Evolutionary conservation across 2,888 invertebrate species (phyloP), one percentile per base, ranked within the genome.

Genomic region (Plemyria rubiginata): DNA sequence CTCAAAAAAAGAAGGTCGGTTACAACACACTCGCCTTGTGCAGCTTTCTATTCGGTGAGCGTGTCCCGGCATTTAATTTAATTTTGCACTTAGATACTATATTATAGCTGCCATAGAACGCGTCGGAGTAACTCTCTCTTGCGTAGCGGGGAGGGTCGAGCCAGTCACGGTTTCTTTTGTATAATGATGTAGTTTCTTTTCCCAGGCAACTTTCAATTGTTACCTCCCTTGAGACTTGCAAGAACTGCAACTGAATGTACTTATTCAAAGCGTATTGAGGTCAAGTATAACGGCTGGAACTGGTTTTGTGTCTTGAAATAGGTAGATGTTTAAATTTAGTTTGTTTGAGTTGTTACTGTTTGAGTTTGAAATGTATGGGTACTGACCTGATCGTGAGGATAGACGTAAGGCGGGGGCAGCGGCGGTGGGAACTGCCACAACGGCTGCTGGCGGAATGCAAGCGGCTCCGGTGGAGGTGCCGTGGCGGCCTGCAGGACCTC

Each of bases 351-450:
- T 50, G 46, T 43, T 32, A 53, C 16, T 54, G n/a, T 45, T 52
- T 57, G 65, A 65, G 64, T 68, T 74, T 77, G 68, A 60, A 68
- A 41, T 66, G 70, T 66, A 75, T 80, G 1, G 32, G 32, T 38
- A 93, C 94, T 92, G 92, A 97, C 97, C 96, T 96, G 96, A 94
- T 96, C 96, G 88, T 95, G 96, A 84, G 90, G 86, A 92, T 93
- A 96, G 95, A 96, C 94, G 93, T 95, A 96, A 89, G 96, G 96
- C 85, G 95, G 95, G 81, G 95, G 95, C 86, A 95, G 94, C 88
- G 96, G 96, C 79, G 96, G 96, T 83, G 96, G 96, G 88, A 96
- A 96, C 87, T 96, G 96, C 97, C 97, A 97, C 85, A 96, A 94
- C 77, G 96, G 95, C 88, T 95, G 95, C 87, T 95, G 95, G 79